Base-by-base conservation (phyloP, 2,113 vertebrate species). In the Cichladusa arquata region DNA sequence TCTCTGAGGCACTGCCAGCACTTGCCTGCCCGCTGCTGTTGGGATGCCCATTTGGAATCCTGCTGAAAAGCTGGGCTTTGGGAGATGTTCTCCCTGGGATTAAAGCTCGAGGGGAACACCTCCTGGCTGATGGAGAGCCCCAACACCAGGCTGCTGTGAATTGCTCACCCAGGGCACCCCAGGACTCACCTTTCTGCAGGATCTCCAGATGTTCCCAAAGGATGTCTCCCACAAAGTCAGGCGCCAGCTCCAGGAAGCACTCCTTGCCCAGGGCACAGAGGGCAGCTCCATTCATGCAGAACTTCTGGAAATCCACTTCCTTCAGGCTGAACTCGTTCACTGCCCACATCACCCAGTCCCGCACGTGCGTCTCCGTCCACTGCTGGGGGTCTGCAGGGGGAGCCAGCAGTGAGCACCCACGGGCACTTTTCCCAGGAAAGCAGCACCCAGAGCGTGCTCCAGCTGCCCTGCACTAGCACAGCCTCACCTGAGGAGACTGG, bases 131-230 rank as follows among this genome's bases (percentile, higher is more conserved):
- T 40, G 79, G 79, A 65, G 72, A 83, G 58, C 50, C 61, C 45
- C 38, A 14, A 42, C n/a, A 8, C 9, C 51, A 11, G 64, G 38
- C 38, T 0, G 3, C 9, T 0, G 0, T 2, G 8, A 62, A 14
- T 19, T 19, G 3, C 4, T 47, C 36, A 22, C 26, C 14, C 4
- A 1, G 19, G 31, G 42, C 8, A 15, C 28, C 9, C 77, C 65
- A 11, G 82, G 20, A 26, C 57, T 97, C 97, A 99, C 99, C 99
- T 99, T 99, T 99, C 97, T 99, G 99, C 97, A 99, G 97, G 98
- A 99, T 99, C 97, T 99, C 99, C 95, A 99, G 97, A 83, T 99
- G 99, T 57, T 99, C 99, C 99, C 99, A 99, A 20, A 99, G 98
- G 97, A 99, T 99, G 92, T 99, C 99, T 33, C 99, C 99, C 81